A percentile compares a stretch with the other conserved stretches of the same genome.
These are phyloP conservation scores for Lasiurus cinereus DNA, from an alignment of 2,113 vertebrate species.

Conservation along the genomic window DNA sequence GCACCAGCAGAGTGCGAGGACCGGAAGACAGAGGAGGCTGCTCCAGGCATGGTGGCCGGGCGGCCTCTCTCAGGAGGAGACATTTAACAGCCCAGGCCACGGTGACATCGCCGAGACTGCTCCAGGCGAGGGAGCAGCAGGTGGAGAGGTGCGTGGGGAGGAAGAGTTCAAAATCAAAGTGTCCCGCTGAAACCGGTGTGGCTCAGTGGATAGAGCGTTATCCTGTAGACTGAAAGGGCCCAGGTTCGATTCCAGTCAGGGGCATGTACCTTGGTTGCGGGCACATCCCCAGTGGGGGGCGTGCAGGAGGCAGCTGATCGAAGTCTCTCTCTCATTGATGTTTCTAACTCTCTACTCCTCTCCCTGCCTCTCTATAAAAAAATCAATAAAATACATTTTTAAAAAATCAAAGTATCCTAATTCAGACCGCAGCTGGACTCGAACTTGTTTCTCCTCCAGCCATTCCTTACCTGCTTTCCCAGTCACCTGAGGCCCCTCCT, in stretches of 20 bases:
- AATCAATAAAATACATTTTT: no score
- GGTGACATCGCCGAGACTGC: not conserved
- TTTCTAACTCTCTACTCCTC: no score
- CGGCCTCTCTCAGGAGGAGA: not conserved
- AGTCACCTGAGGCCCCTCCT: not conserved
- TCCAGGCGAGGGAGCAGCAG: rapidly evolving
- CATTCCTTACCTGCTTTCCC: not conserved
- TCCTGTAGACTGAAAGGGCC: no score
- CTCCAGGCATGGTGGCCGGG: no score
- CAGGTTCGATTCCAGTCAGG: no score
- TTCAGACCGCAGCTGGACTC: rapidly evolving
- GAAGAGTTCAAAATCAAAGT: not conserved
- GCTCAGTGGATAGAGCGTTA: no score
- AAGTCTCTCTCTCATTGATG: no score
- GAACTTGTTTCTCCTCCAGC: not conserved
- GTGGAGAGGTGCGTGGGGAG: rapidly evolving
- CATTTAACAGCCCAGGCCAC: rapidly evolving
- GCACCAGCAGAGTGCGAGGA: not conserved
- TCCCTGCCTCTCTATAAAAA: no score
- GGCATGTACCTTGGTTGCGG: no score
- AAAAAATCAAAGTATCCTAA: not conserved
- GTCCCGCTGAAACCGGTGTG: no score
- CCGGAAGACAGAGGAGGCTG: rapidly evolving
- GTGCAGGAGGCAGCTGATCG: no score
- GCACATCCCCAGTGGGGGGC: no score